Percentiles rank a stretch among this genome's conserved stretches.
Conservation (phyloP, 1,140 invertebrate species). For the Radopholus similis region DNA sequence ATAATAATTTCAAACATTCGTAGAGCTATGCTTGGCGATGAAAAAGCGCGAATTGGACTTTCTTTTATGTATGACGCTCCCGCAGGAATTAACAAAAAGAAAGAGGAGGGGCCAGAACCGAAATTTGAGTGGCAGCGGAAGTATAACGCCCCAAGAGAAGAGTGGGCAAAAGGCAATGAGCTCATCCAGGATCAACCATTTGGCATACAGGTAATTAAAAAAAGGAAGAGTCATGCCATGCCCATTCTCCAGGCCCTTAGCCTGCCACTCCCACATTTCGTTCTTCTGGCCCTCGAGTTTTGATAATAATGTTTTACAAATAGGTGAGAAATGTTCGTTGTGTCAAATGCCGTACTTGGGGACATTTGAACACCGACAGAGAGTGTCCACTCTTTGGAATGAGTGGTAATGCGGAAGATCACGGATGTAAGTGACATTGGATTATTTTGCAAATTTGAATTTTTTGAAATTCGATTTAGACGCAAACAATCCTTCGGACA, state of each 20-base stretch:
- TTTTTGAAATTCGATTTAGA: constrained; percentile 35
- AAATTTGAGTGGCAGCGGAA: constrained; percentile 99
- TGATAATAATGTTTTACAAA: constrained; percentile 62
- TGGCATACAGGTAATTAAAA: constrained; percentile 86
- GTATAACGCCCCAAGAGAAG: constrained; percentile 93
- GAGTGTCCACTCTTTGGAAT: constrained; percentile 58
- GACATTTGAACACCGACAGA: constrained; percentile 95
- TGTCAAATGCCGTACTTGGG: constrained; percentile 98
- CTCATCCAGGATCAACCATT: constrained; percentile 88
- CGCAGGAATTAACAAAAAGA: constrained; percentile 69
- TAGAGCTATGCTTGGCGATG: constrained; percentile 89
- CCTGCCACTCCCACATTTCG: too few species aligned
- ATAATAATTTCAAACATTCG: constrained; percentile 30
- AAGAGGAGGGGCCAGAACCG: constrained; percentile 81
- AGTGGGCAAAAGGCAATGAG: constrained; percentile 61
- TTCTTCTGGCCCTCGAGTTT: too few species aligned
- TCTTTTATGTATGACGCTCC: constrained; percentile 99
- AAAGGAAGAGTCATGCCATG: background rate
- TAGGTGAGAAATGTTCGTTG: constrained; percentile 85
- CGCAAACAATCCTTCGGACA: constrained; percentile 56
- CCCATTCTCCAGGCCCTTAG: too few species aligned
- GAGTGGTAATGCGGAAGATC: constrained; percentile 57
- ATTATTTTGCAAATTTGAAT: background rate
- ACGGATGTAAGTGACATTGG: constrained; percentile 49
- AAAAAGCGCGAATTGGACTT: constrained; percentile 96